Evolutionary conservation across 2,888 invertebrate species (phyloP).

Genomic region (Rhorus exstirpatorius): DNA sequence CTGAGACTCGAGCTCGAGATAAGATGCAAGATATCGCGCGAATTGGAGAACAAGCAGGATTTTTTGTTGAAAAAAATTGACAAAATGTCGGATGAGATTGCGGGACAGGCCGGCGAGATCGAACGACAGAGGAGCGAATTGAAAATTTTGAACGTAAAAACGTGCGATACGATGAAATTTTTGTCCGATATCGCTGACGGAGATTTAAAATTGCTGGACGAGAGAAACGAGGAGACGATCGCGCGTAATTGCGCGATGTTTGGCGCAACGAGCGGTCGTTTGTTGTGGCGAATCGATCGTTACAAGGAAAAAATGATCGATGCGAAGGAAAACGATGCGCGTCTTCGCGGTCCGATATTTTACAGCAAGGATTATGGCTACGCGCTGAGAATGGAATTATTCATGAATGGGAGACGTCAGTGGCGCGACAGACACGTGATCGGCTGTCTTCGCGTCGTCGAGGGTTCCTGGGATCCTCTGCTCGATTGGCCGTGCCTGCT

Average conservation of each 20-base stretch:
- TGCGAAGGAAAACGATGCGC: slow-evolving; percentile 89
- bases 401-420: slow-evolving; percentile 91
- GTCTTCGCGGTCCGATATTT: slow-evolving; percentile 90
- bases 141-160: slow-evolving; percentile 74
- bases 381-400: slow-evolving; percentile 90
- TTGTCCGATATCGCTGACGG: slow-evolving; percentile 75
- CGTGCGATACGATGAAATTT: slow-evolving; percentile 76
- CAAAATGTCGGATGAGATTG: slow-evolving; percentile 85
- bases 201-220: no score
- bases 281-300: slow-evolving; percentile 91
- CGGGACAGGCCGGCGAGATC: slow-evolving; percentile 63
- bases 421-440: slow-evolving; percentile 92
- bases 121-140: slow-evolving; percentile 61
- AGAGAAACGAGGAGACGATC: no score
- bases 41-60: slow-evolving; percentile 86
- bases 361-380: slow-evolving; percentile 92
- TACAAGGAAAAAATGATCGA: slow-evolving; percentile 90
- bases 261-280: slow-evolving; percentile 86
- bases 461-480: slow-evolving; percentile 91
- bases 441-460: slow-evolving; percentile 90
- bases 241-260: background rate
- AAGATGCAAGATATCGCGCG: slow-evolving; percentile 85
- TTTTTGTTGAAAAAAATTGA: slow-evolving; percentile 87
- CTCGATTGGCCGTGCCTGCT: slow-evolving; percentile 92
- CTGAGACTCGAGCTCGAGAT: slow-evolving; percentile 87